Percentiles rank a stretch among this genome's conserved stretches.
These are phyloP conservation scores for Clarias laeviceps DNA, from an alignment of 2,797 vertebrate genomes.

Conservation along the genomic window DNA sequence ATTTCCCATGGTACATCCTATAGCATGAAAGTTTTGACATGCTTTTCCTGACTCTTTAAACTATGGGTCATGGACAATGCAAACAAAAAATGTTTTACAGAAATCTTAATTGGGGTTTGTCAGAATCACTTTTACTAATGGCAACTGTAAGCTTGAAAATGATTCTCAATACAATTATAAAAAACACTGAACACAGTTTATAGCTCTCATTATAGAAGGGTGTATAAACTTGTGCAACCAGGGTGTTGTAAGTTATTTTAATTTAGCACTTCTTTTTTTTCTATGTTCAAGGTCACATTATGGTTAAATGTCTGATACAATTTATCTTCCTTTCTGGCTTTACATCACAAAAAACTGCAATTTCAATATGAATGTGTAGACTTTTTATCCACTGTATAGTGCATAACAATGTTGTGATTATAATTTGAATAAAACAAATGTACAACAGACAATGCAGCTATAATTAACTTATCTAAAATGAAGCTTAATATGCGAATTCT, in stretches of 20 bases:
- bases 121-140: background rate
- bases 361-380: background rate
- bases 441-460: background rate
- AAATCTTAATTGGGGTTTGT: background rate
- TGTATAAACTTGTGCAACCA: background rate
- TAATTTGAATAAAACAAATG: background rate
- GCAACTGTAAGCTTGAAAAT: background rate
- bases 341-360: background rate
- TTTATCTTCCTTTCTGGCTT: background rate
- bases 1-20: background rate
- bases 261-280: background rate
- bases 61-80: background rate
- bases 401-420: conserved; percentile 2
- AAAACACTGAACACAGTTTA: background rate
- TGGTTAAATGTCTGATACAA: background rate
- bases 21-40: background rate
- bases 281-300: background rate
- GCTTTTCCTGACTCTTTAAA: background rate
- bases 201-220: background rate
- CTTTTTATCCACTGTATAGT: background rate
- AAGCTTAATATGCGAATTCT: background rate
- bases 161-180: background rate
- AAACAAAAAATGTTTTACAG: background rate
- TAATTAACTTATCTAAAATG: background rate
- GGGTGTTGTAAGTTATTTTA: background rate